Conservation (phyloP, 2,888 invertebrate species). For the Tortrix viridana region DNA sequence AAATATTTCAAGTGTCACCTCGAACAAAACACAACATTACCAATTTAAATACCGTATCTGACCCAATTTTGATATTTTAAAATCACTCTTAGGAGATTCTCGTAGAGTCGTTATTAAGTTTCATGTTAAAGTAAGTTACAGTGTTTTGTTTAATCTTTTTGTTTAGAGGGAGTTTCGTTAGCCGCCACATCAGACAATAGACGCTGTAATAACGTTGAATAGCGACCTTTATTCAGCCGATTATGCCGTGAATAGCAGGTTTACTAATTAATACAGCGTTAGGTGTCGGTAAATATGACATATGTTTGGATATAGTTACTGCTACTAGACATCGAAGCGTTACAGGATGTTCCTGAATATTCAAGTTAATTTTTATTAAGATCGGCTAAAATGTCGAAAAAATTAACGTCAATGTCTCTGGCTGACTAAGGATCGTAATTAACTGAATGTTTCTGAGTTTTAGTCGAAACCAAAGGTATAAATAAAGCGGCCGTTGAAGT, state of each 20-base stretch:
- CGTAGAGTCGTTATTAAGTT: background rate
- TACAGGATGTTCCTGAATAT: no score
- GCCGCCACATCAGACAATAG: slow-evolving; percentile 13
- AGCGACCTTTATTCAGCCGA: slow-evolving; percentile 16
- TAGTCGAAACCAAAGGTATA: no score
- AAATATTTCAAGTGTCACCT: slow-evolving; percentile 18
- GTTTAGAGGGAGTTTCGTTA: slow-evolving; percentile 5
- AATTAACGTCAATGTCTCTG: no score
- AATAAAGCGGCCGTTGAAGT: no score
- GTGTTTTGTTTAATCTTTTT: background rate
- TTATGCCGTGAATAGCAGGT: slow-evolving; percentile 18
- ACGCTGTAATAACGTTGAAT: slow-evolving; percentile 16
- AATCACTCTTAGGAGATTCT: background rate
- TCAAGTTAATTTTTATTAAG: no score
- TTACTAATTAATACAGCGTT: slow-evolving; percentile 18
- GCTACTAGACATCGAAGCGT: background rate
- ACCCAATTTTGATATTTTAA: background rate
- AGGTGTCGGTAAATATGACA: background rate
- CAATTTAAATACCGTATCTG: background rate
- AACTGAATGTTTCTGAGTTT: no score
- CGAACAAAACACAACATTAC: background rate
- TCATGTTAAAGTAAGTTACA: background rate
- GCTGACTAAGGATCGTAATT: no score
- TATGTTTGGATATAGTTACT: background rate
- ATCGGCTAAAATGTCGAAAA: no score